Percentiles rank a stretch among this genome's conserved stretches.
phyloP scores from a whole-genome alignment of 2,797 vertebrate genomes.

The Crocidura indochinensis region DNA sequence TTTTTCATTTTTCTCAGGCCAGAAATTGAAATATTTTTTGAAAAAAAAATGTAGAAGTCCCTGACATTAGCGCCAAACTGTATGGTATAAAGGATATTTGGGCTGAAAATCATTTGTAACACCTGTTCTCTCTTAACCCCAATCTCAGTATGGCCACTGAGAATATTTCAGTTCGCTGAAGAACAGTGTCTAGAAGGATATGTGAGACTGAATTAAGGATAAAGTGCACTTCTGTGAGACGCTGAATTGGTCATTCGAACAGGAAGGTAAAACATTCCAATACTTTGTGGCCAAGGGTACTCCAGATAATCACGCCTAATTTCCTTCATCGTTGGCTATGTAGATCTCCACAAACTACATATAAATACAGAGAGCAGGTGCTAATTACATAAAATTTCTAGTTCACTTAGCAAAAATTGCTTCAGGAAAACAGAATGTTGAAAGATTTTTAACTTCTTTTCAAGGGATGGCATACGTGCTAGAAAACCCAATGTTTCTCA shows the following conservation, averaged over 20 bases:
- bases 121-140: slow-evolving; percentile 34
- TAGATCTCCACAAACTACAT: neutral
- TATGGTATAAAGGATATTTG: neutral
- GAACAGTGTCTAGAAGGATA: neutral
- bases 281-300: neutral
- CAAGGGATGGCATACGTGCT: neutral
- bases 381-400: neutral
- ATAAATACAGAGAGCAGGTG: neutral
- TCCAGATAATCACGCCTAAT: slow-evolving; percentile 10
- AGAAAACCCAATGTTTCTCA: slow-evolving; percentile 21
- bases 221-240: neutral
- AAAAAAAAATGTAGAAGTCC: neutral
- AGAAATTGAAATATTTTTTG: slow-evolving; percentile 32
- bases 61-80: neutral
- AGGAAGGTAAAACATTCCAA: neutral
- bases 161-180: slow-evolving; percentile 56
- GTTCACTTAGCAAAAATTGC: neutral
- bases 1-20: slow-evolving; percentile 14
- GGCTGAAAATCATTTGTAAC: slow-evolving; percentile 41
- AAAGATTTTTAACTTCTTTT: slow-evolving; percentile 28
- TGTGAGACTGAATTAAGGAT: slow-evolving; percentile 10
- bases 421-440: neutral
- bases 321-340: neutral
- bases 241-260: slow-evolving; percentile 23
- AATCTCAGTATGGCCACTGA: neutral